Conservation (phyloP, 2,888 invertebrate species). For the Ceramica pisi region DNA sequence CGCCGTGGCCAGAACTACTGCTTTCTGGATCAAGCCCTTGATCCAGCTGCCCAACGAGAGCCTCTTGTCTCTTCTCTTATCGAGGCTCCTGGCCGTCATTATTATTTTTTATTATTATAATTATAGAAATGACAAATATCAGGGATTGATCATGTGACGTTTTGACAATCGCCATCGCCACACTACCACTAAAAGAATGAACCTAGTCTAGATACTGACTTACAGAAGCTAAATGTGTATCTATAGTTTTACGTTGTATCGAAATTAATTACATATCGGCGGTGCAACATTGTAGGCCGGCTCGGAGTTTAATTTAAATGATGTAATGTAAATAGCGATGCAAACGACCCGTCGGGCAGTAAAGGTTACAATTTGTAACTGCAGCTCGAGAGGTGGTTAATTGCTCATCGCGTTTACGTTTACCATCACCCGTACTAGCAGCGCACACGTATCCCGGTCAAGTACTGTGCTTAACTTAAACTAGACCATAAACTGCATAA, state of each 20-base stretch:
- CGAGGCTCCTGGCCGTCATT: no score
- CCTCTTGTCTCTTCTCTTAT: no score
- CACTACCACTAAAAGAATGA: no score
- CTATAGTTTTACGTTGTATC: constrained; percentile 7
- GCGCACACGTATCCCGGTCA: constrained; percentile 10
- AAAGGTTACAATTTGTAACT: constrained; percentile 61
- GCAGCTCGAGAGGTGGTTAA: constrained; percentile 47
- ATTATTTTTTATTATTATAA: no score
- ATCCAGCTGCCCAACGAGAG: no score
- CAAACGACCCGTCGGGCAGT: constrained; percentile 39
- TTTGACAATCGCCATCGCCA: no score
- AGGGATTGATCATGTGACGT: no score
- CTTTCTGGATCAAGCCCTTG: no score
- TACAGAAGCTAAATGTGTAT: not conserved
- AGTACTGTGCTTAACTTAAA: constrained; percentile 24
- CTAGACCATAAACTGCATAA: constrained; percentile 25
- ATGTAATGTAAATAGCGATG: constrained; percentile 57
- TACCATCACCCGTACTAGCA: constrained; percentile 23
- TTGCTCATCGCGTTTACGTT: constrained; percentile 41
- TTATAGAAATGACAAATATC: no score
- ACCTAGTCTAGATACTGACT: no score
- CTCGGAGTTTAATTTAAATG: constrained; percentile 46
- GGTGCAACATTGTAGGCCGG: constrained; percentile 24
- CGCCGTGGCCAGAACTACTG: no score
- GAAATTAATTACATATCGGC: constrained; percentile 40